Percentiles rank a stretch among this genome's conserved stretches.
Evolutionary conservation across 2,888 invertebrate species (phyloP).

Genomic region (Deilephila elpenor): DNA sequence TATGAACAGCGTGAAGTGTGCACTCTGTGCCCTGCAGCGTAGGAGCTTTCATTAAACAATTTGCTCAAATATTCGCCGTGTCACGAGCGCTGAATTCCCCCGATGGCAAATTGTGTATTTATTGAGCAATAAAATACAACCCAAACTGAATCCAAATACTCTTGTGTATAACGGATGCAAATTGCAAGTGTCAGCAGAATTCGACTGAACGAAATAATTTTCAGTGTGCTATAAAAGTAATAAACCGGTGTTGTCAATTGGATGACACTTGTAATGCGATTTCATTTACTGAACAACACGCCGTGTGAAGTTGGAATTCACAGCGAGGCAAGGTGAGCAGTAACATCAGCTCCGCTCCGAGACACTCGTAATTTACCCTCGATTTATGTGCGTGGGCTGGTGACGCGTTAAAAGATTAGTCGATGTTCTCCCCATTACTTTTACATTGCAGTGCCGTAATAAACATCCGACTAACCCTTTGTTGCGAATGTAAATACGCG

Average conservation of each 20-base stretch:
- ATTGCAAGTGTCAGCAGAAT: conserved; percentile 54
- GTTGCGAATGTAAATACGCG: background rate
- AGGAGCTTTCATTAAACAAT: conserved; percentile 26
- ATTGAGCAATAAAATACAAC: conserved; percentile 24
- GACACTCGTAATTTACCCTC: conserved; percentile 69
- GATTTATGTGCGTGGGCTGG: conserved; percentile 82
- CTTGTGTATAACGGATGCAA: conserved; percentile 48
- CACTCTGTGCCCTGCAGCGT: conserved; percentile 34
- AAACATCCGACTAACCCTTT: conserved; percentile 30
- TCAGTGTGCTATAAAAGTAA: conserved; percentile 53
- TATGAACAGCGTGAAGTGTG: conserved; percentile 35
- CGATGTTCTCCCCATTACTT: conserved; percentile 45
- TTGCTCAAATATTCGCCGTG: background rate
- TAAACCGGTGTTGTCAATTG: conserved; percentile 61
- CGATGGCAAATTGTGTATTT: conserved; percentile 22
- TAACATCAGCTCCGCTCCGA: conserved; percentile 63
- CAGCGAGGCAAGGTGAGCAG: conserved; percentile 64
- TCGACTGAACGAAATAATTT: conserved; percentile 52
- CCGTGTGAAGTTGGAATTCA: conserved; percentile 66
- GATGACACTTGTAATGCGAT: conserved; percentile 60
- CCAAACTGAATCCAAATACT: conserved; percentile 35
- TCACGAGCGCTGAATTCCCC: conserved; percentile 13
- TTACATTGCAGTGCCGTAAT: conserved; percentile 33
- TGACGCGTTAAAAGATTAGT: conserved; percentile 81
- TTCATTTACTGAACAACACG: conserved; percentile 59